phyloP scores from a whole-genome alignment of 2,113 vertebrate genomes.

The Megaceryle maxima region DNA sequence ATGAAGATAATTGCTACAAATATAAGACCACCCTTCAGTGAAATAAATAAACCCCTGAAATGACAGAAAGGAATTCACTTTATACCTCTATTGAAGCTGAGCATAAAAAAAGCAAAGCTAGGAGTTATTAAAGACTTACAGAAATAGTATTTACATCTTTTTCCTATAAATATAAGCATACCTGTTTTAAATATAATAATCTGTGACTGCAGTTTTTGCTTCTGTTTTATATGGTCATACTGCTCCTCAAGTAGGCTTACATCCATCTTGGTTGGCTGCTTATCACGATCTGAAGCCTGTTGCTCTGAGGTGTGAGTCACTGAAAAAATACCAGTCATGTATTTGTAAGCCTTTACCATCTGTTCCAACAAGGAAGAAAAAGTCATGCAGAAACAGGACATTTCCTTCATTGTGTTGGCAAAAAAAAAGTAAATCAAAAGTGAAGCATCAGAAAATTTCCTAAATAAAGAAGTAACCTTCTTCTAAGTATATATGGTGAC shows the following conservation, averaged over 20 bases:
- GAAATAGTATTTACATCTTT: neutral
- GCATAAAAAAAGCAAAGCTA: neutral
- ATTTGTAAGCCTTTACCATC: conserved; percentile 67
- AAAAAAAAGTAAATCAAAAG: neutral
- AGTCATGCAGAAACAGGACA: conserved; percentile 69
- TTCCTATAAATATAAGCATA: conserved; percentile 48
- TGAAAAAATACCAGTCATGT: conserved; percentile 54
- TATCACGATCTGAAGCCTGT: conserved; percentile 49
- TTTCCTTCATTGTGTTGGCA: conserved; percentile 53
- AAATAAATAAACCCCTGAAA: neutral
- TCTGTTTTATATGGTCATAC: conserved; percentile 77
- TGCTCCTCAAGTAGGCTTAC: conserved; percentile 77
- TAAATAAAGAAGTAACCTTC: neutral
- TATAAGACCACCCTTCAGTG: neutral
- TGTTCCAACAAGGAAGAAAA: conserved; percentile 73
- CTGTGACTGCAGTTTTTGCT: conserved; percentile 72
- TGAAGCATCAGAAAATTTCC: conserved; percentile 2
- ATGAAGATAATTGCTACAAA: neutral
- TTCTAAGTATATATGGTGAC: neutral
- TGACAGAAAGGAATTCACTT: neutral
- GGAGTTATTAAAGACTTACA: neutral
- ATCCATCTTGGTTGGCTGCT: conserved; percentile 77
- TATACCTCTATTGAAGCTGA: neutral
- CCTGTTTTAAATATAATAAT: conserved; percentile 80
- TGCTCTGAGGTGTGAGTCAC: conserved; percentile 64